Evolutionary conservation across 2,888 invertebrate species (phyloP).

Genomic region (Tigriopus californicus): DNA sequence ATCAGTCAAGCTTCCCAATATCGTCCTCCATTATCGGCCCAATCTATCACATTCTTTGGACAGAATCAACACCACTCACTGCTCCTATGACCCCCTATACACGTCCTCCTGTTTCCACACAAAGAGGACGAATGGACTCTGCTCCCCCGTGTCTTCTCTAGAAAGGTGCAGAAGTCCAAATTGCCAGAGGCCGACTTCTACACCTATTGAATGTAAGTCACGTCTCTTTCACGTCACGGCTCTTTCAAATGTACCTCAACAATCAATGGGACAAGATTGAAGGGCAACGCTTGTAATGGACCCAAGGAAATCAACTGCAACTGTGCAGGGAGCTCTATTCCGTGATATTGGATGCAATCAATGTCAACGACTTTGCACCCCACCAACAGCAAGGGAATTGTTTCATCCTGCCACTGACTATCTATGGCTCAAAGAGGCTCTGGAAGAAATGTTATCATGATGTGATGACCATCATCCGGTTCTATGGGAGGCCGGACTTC

Average conservation of each 20-base stretch:
- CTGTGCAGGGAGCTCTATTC: conserved; percentile 20
- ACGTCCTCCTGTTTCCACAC: conserved; percentile 16
- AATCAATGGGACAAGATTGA: conserved; percentile 23
- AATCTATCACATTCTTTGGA: no score
- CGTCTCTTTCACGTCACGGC: conserved; percentile 21
- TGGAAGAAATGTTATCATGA: conserved; percentile 28
- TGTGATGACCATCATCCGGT: conserved; percentile 28
- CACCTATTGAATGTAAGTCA: conserved; percentile 16
- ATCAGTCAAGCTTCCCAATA: no score
- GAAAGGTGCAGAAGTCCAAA: not conserved
- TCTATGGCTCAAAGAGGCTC: conserved; percentile 24
- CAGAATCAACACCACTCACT: not conserved
- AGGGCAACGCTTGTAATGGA: conserved; percentile 21
- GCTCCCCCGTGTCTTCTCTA: not conserved
- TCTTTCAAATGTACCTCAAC: conserved; percentile 23
- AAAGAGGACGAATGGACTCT: conserved; percentile 18
- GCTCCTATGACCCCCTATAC: conserved; percentile 16
- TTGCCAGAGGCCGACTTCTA: conserved; percentile 18
- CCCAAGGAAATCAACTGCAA: conserved; percentile 21
- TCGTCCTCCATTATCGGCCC: no score
- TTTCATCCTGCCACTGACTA: conserved; percentile 25
- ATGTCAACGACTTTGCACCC: conserved; percentile 14
- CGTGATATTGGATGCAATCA: conserved; percentile 21
- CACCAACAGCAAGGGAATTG: conserved; percentile 21
- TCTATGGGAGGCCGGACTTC: conserved; percentile 28